Conservation (phyloP, 2,888 invertebrate genomes). For the Gryllus longicercus region DNA sequence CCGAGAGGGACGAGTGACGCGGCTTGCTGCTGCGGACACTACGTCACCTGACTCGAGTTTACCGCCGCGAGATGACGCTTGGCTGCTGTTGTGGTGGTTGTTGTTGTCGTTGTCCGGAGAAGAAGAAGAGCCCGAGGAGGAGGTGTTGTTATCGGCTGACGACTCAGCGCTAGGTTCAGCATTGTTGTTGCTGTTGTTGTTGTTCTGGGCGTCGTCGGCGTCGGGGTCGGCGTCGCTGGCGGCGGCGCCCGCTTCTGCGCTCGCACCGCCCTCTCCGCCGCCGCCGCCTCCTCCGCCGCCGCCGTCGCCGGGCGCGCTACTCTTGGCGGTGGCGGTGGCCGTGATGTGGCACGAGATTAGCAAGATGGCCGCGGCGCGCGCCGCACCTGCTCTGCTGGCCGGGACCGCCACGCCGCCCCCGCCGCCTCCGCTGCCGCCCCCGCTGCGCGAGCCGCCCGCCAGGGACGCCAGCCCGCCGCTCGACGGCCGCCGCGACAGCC, state of each 20-base stretch:
- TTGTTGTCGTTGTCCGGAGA: constrained; percentile 24
- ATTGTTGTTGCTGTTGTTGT: constrained; percentile 27
- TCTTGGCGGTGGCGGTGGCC: constrained; percentile 33
- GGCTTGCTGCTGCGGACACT: constrained; percentile 26
- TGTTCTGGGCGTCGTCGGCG: constrained; percentile 24
- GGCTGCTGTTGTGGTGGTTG: constrained; percentile 26
- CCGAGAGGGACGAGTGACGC: constrained; percentile 23
- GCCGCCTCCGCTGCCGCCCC: constrained; percentile 73
- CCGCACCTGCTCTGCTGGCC: constrained; percentile 88
- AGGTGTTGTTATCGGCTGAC: constrained; percentile 18
- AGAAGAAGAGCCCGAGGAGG: constrained; percentile 18
- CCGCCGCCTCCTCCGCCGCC: constrained; percentile 28
- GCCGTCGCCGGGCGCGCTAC: constrained; percentile 26
- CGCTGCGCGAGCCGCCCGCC: constrained; percentile 72
- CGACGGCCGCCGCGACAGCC: constrained; percentile 54
- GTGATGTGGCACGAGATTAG: constrained; percentile 82
- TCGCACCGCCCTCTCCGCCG: constrained; percentile 28
- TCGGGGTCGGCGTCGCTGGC: neutral
- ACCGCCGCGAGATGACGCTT: constrained; percentile 29
- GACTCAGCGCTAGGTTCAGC: constrained; percentile 23
- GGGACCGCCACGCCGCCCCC: constrained; percentile 69
- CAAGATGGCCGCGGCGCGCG: constrained; percentile 90
- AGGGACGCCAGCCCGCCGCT: constrained; percentile 58
- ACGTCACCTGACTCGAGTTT: constrained; percentile 32
- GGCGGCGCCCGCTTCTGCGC: constrained; percentile 23